phyloP scores from a whole-genome alignment of 2,113 vertebrate genomes.

The Pelusios castaneus region DNA sequence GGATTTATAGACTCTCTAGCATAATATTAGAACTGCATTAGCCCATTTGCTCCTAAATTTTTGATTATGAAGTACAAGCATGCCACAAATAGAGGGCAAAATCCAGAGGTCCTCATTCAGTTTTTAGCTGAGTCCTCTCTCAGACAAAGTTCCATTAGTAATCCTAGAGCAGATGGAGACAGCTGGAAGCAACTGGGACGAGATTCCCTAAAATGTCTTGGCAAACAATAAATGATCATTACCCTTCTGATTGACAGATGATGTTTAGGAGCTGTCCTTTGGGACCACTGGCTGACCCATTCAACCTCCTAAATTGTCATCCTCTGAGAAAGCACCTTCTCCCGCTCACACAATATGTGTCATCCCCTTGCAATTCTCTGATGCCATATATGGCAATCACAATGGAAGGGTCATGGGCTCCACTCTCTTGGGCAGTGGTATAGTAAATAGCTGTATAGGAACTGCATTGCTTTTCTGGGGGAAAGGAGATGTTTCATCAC shows the following conservation, averaged over 20 bases:
- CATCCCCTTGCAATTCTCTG: neutral
- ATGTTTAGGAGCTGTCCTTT: neutral
- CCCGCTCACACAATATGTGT: fast-evolving
- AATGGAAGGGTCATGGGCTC: neutral
- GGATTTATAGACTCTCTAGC: neutral
- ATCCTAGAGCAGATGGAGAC: neutral
- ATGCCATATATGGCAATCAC: neutral
- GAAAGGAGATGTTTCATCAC: neutral
- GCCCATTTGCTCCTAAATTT: fast-evolving
- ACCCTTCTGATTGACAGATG: neutral
- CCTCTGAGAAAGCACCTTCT: neutral
- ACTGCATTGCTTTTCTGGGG: fast-evolving
- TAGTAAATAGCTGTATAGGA: neutral
- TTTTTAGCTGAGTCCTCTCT: neutral
- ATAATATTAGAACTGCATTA: neutral
- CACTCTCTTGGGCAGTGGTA: fast-evolving
- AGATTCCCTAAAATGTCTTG: neutral
- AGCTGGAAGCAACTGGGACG: neutral
- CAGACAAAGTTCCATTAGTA: neutral
- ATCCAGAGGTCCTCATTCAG: neutral
- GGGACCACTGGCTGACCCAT: neutral
- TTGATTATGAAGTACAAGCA: neutral
- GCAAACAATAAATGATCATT: neutral
- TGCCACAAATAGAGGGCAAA: neutral
- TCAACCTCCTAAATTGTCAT: neutral